Evolutionary conservation across 2,888 invertebrate genomes (phyloP).

Genomic region (Drosophila neutralis): DNA sequence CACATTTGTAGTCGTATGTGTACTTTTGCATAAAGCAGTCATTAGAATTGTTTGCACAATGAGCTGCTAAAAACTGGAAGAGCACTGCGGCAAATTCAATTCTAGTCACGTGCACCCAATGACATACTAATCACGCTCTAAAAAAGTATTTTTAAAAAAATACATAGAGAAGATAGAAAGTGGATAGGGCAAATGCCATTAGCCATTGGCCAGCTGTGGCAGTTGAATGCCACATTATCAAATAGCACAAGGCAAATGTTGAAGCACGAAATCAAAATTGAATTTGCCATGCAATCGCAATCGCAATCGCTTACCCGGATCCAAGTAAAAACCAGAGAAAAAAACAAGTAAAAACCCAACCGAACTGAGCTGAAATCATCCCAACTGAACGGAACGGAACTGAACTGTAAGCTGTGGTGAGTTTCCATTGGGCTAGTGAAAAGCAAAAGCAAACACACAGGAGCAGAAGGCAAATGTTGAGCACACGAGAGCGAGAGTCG

Average conservation of each 20-base stretch:
- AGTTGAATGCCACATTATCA: conserved; percentile 68
- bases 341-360: conserved; percentile 9
- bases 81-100: conserved; percentile 59
- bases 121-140: conserved; percentile 71
- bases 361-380: conserved; percentile 21
- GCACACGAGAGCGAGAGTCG: conserved; percentile 55
- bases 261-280: conserved; percentile 72
- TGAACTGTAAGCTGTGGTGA: conserved; percentile 62
- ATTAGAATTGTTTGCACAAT: conserved; percentile 67
- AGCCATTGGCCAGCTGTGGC: conserved; percentile 52
- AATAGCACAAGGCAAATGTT: conserved; percentile 53
- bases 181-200: conserved; percentile 42
- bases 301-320: conserved; percentile 4
- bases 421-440: conserved; percentile 41
- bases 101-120: conserved; percentile 69
- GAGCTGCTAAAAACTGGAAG: conserved; percentile 50
- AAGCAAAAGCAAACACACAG: conserved; percentile 11
- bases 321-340: background rate
- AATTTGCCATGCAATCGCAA: conserved; percentile 65
- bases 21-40: conserved; percentile 50
- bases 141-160: conserved; percentile 12
- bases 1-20: conserved; percentile 1
- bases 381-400: conserved; percentile 29
- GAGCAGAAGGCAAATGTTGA: conserved; percentile 31
- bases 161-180: conserved; percentile 2